Conservation (phyloP, 2,113 vertebrate genomes). For the Eublepharis macularius region DNA sequence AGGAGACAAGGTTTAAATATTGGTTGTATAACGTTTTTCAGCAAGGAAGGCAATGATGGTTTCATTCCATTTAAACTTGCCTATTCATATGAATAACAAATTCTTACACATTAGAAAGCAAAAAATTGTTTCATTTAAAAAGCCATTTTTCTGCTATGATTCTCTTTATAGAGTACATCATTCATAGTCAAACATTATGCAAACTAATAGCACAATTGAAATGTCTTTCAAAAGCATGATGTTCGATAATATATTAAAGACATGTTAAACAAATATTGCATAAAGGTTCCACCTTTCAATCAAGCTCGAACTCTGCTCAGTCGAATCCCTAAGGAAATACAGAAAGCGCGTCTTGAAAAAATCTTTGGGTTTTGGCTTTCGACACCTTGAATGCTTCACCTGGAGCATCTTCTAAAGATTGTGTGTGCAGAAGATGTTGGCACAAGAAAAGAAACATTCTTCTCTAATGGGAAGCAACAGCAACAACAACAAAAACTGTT, state of each 20-base stretch:
- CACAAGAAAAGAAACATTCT: slow-evolving; percentile 71
- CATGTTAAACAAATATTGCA: slow-evolving; percentile 47
- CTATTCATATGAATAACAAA: background rate
- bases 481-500: slow-evolving; percentile 47
- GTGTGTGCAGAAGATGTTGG: slow-evolving; percentile 58
- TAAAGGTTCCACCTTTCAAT: slow-evolving; percentile 42
- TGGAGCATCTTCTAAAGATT: slow-evolving; percentile 50
- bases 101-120: background rate
- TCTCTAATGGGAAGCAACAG: slow-evolving; percentile 65
- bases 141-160: background rate
- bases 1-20: background rate
- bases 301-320: slow-evolving; percentile 28
- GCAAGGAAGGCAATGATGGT: background rate
- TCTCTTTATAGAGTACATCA: slow-evolving; percentile 13
- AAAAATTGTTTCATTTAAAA: background rate
- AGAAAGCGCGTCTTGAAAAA: slow-evolving; percentile 38
- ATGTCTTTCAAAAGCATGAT: slow-evolving; percentile 45
- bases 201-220: slow-evolving; percentile 36
- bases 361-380: slow-evolving; percentile 40
- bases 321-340: slow-evolving; percentile 53
- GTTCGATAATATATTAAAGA: slow-evolving; percentile 37
- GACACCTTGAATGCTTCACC: slow-evolving; percentile 61
- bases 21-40: background rate
- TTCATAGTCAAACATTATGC: slow-evolving; percentile 10
- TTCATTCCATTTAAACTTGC: background rate